These are phyloP conservation scores for Zootoca vivipara DNA, from an alignment of 2,113 vertebrate genomes.

Conservation along the genomic window DNA sequence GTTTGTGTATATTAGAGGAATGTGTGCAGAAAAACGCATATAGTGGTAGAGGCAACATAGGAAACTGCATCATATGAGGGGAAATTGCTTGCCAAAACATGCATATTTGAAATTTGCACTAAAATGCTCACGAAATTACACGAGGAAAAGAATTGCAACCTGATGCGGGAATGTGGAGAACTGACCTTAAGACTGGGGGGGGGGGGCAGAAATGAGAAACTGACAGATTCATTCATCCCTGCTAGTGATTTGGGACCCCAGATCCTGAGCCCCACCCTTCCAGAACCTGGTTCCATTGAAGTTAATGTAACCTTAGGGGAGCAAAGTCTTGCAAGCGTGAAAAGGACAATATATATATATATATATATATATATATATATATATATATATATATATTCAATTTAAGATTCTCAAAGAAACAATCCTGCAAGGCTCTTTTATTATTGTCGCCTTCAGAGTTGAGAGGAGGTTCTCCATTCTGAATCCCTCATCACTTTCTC, in stretches of 20 bases:
- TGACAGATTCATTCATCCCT: no score
- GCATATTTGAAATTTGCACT: no score
- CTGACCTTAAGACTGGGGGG: no score
- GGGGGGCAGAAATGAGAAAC: no score
- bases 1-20: no score
- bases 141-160: no score
- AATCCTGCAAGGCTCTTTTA: neutral
- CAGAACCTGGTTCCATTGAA: neutral
- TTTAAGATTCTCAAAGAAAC: neutral
- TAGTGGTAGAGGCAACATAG: no score
- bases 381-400: neutral
- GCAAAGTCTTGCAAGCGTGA: neutral
- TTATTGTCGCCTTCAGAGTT: neutral
- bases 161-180: no score
- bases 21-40: no score
- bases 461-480: neutral
- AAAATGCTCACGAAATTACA: no score
- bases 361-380: neutral
- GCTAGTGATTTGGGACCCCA: neutral
- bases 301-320: neutral
- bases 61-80: no score
- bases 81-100: no score
- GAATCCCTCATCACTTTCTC: slow-evolving; percentile 1
- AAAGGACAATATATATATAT: neutral
- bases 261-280: neutral